A percentile compares a stretch with the other conserved stretches of the same genome.
These are phyloP conservation scores for Microtus ochrogaster DNA, from an alignment of 2,113 vertebrate genomes.

Conservation along the genomic window DNA sequence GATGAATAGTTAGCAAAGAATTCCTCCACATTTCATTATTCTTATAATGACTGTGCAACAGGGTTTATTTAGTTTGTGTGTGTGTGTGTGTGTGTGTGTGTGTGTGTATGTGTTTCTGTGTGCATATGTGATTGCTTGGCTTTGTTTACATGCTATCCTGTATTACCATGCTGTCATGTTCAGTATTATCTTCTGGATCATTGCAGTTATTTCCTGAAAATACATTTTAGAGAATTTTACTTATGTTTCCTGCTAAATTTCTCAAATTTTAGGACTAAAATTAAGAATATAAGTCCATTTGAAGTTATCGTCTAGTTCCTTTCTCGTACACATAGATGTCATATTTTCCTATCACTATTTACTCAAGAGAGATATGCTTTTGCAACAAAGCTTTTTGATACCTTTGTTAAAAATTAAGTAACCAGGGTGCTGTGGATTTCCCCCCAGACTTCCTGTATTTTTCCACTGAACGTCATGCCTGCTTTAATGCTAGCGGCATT, in stretches of 20 bases:
- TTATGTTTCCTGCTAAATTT: background rate
- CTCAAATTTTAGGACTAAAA: background rate
- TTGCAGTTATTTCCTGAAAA: background rate
- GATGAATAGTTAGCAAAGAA: background rate
- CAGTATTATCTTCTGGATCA: background rate
- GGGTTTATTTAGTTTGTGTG: too few species aligned
- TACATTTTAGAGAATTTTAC: background rate
- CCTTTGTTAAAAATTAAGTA: background rate
- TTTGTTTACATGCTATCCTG: background rate
- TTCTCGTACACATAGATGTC: background rate
- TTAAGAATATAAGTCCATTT: background rate
- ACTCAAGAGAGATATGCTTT: background rate
- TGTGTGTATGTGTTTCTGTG: background rate
- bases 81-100: too few species aligned
- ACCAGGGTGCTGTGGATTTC: background rate
- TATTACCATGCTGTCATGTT: background rate
- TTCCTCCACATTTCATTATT: background rate
- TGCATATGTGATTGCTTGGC: too few species aligned
- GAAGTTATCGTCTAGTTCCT: background rate
- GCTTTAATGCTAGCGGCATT: background rate
- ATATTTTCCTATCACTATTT: background rate
- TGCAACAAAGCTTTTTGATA: background rate
- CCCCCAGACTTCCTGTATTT: background rate
- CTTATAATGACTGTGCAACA: background rate
- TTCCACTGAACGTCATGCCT: background rate